Evolutionary conservation across 1,140 invertebrate species (phyloP), one percentile per base, ranked within the genome.

Genomic region (Dinoponera quadriceps): DNA sequence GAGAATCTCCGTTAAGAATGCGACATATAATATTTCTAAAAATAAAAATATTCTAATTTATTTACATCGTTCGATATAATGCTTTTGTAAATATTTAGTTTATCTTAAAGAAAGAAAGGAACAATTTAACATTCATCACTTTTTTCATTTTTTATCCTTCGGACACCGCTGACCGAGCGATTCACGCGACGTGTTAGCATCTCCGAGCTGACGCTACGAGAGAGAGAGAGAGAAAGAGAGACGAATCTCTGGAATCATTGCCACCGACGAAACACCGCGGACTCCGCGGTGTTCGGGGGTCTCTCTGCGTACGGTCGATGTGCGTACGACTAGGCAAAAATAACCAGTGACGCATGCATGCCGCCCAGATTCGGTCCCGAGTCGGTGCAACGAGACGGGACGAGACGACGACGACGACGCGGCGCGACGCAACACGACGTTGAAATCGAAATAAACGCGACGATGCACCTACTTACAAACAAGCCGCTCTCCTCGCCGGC

Each of bases 281-380:
- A 71, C 77, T 62, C 71, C 63, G 65, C 14, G 65, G 38, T 44
- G 4, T 44, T 44, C 38, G 38, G 7, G 38, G 74, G 27, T 68
- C 48, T 55, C 55, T 82, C 25, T 75, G 54, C 7, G 54, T 20
- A 55, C 51, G 51, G 5, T n/a, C 51, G 16, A 5, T 5, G 16
- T 20, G 20, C n/a, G 54, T 44, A 75, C 44, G 44, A 65, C 59
- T 59, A 80, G 68, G 65, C 90, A 85, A 90, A 92, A 93, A 92
- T 93, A 93, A 87, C 91, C 87, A 60, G 87, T 93, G 92, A 93
- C 92, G 91, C 92, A 92, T 91, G 91, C 92, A 92, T 82, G 84
- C 84, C 85, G 88, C 74, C 65, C 87, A 86, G 88, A 91, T 89
- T 91, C 85, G 84, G 88, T 84, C 38, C 86, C 65, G 60, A 78